Conservation (phyloP, 2,113 vertebrate species). For the Lepus americanus region DNA sequence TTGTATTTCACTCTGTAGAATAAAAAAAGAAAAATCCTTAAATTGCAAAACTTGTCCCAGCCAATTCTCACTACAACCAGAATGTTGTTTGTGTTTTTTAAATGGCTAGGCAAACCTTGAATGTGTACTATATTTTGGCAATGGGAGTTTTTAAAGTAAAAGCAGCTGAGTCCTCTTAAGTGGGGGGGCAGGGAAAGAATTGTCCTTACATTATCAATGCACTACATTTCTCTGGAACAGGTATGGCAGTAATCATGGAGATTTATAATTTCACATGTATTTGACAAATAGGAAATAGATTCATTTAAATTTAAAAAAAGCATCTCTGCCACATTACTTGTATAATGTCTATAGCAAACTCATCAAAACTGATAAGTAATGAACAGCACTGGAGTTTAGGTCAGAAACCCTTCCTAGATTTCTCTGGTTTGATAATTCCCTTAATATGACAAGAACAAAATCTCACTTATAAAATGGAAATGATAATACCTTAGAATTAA, state of each 20-base stretch:
- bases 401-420: not conserved
- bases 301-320: not conserved
- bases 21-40: not conserved
- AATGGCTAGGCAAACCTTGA: not conserved
- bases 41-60: conserved; percentile 14
- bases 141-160: conserved; percentile 18
- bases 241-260: not conserved
- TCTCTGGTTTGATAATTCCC: not conserved
- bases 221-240: not conserved
- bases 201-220: not conserved
- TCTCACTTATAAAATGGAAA: not conserved
- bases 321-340: not conserved
- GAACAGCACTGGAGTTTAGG: not conserved
- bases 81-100: not conserved
- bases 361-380: not conserved
- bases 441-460: not conserved
- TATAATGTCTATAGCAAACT: not conserved
- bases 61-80: not conserved
- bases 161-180: not conserved
- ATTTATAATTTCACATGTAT: not conserved
- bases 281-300: not conserved
- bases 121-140: not conserved
- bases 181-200: not conserved
- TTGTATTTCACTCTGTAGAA: not conserved
- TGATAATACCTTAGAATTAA: conserved; percentile 25